Evolutionary conservation across 2,888 invertebrate genomes (phyloP).

Genomic region (Amblyjoppa proteus): DNA sequence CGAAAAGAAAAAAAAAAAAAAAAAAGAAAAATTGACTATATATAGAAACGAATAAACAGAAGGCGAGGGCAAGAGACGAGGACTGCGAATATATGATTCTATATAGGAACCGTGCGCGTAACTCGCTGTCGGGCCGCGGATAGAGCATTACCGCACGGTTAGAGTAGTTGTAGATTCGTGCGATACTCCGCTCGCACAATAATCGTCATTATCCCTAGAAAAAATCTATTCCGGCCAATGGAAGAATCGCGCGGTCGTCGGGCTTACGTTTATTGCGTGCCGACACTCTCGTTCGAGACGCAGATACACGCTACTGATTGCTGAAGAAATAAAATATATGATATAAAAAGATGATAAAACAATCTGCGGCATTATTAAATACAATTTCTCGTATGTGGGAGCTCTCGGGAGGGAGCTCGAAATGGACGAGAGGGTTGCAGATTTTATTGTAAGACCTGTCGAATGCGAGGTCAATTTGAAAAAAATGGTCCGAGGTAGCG

Average conservation of each 20-base stretch:
- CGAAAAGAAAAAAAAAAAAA: slow-evolving; percentile 55
- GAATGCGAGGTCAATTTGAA: too few species aligned
- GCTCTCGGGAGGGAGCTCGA: too few species aligned
- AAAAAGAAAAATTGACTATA: slow-evolving; percentile 13
- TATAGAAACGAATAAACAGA: neutral
- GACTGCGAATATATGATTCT: slow-evolving; percentile 10
- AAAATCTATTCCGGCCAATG: slow-evolving; percentile 26
- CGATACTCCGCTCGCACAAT: slow-evolving; percentile 18
- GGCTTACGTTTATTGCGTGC: slow-evolving; percentile 30
- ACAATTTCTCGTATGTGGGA: too few species aligned
- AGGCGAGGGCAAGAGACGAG: slow-evolving; percentile 22
- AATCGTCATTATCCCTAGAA: slow-evolving; percentile 33
- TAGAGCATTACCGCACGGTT: slow-evolving; percentile 6
- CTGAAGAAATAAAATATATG: neutral
- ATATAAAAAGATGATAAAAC: too few species aligned
- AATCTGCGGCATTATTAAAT: too few species aligned
- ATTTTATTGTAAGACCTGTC: too few species aligned
- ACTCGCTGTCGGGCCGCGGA: slow-evolving; percentile 25
- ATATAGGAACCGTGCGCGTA: slow-evolving; percentile 3
- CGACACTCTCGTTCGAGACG: slow-evolving; percentile 17
- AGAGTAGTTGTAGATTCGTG: slow-evolving; percentile 29
- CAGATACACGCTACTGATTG: slow-evolving; percentile 26
- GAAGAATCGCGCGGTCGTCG: neutral
- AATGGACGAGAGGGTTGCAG: too few species aligned
- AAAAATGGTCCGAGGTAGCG: neutral